Conservation (phyloP, 2,113 vertebrate genomes). For the Paratilapia polleni region DNA sequence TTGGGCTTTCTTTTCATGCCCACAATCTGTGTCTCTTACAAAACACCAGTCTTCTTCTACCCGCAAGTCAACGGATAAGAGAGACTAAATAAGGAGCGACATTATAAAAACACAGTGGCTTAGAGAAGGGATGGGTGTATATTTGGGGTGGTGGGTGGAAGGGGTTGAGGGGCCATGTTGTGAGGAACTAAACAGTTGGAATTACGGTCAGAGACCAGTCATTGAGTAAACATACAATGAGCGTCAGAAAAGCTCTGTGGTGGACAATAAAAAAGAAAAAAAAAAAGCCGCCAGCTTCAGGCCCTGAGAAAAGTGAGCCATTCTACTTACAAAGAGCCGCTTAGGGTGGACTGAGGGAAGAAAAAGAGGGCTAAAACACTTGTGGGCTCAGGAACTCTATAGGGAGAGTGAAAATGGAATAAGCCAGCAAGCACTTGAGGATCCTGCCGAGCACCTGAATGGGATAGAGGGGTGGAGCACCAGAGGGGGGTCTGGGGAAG, state of each 20-base stretch:
- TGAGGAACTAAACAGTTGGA: constrained; percentile 83
- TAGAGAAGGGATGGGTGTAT: constrained; percentile 52
- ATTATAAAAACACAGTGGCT: constrained; percentile 59
- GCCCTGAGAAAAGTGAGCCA: constrained; percentile 87
- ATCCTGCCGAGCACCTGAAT: constrained; percentile 98
- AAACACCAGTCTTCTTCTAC: constrained; percentile 50
- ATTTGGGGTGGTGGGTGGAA: constrained; percentile 57
- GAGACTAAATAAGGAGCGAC: constrained; percentile 70
- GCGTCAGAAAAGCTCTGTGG: constrained; percentile 78
- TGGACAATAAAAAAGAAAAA: constrained; percentile 72
- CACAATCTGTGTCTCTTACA: constrained; percentile 52
- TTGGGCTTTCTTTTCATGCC: constrained; percentile 45
- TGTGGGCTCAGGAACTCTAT: constrained; percentile 94
- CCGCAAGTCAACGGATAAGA: constrained; percentile 43
- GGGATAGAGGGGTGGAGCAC: constrained; percentile 80
- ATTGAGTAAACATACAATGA: constrained; percentile 87
- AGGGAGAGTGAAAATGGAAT: constrained; percentile 99
- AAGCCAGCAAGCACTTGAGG: constrained; percentile 99
- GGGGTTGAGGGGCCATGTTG: constrained; percentile 72
- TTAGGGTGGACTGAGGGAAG: constrained; percentile 85
- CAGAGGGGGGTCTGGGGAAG: constrained; percentile 90
- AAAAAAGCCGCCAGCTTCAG: constrained; percentile 83
- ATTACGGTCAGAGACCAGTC: constrained; percentile 81
- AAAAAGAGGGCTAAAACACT: constrained; percentile 99
- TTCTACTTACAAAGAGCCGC: constrained; percentile 90